phyloP scores from a whole-genome alignment of 2,888 invertebrate genomes.

The Geotrupes spiniger region DNA sequence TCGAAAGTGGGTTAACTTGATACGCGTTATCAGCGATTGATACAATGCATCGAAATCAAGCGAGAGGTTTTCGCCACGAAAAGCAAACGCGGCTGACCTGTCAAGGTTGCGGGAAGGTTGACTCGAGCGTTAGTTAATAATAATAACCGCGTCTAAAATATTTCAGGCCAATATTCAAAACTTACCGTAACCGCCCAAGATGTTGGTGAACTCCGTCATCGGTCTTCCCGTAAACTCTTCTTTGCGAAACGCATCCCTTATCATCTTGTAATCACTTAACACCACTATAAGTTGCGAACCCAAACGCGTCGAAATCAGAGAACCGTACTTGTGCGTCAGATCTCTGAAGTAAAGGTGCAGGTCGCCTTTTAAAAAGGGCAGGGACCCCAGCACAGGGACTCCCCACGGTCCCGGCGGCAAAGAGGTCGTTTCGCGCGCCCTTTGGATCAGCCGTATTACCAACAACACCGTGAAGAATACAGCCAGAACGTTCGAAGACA shows the following conservation, averaged over 20 bases:
- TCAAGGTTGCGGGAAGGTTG: conserved; percentile 41
- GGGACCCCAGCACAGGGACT: conserved; percentile 77
- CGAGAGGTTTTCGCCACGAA: background rate
- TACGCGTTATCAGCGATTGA: conserved; percentile 2
- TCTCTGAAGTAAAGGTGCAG: conserved; percentile 77
- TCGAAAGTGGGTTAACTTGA: conserved; percentile 28
- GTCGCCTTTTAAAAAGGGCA: conserved; percentile 74
- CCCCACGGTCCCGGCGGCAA: conserved; percentile 90
- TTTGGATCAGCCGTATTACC: conserved; percentile 44
- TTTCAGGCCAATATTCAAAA: no score
- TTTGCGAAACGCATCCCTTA: conserved; percentile 79
- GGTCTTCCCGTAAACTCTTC: conserved; percentile 89
- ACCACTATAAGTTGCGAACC: conserved; percentile 83
- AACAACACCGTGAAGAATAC: conserved; percentile 53
- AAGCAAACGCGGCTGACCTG: conserved; percentile 39
- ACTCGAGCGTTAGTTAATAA: conserved; percentile 14
- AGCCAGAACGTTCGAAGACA: conserved; percentile 51
- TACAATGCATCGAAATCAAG: no score
- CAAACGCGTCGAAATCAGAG: conserved; percentile 75
- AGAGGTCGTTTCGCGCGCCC: conserved; percentile 45
- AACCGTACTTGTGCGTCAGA: conserved; percentile 75
- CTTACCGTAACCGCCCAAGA: conserved; percentile 88
- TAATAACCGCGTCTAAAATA: conserved; percentile 43
- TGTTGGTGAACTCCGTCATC: conserved; percentile 79
- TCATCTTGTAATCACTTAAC: conserved; percentile 80